Percentiles rank a stretch among this genome's conserved stretches.
phyloP scores from a whole-genome alignment of 2,797 vertebrate genomes.

The Borostomias antarcticus region DNA sequence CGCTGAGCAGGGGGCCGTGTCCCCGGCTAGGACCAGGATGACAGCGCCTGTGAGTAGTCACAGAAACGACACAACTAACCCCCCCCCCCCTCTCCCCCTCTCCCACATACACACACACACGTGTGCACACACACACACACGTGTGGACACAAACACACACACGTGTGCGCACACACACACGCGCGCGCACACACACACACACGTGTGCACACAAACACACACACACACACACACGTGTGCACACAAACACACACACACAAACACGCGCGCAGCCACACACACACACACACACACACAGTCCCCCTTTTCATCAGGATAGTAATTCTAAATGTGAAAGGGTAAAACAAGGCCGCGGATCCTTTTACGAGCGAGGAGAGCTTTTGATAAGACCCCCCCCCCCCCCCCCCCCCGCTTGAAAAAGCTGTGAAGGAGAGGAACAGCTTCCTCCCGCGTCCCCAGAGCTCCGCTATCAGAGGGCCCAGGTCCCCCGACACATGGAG shows the following conservation, averaged over 20 bases:
- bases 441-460: constrained; percentile 30
- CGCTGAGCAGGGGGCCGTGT: constrained; percentile 5
- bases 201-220: background rate
- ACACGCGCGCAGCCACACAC: background rate
- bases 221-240: background rate
- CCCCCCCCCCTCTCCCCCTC: too few relatives aligned
- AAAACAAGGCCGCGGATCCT: constrained; percentile 34
- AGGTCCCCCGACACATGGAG: constrained; percentile 9
- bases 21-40: constrained; percentile 2
- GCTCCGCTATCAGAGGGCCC: constrained; percentile 8
- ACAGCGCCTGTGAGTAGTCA: background rate
- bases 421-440: constrained; percentile 31
- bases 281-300: background rate
- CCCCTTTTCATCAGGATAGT: constrained; percentile 31
- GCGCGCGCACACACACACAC: background rate
- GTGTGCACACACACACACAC: too few relatives aligned
- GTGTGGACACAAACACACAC: background rate
- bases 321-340: constrained; percentile 34
- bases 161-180: background rate
- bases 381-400: constrained; percentile 31
- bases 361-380: constrained; percentile 13
- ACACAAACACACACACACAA: constrained; percentile 1
- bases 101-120: too few relatives aligned
- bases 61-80: background rate
- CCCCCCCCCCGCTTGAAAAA: constrained; percentile 17